Conservation (phyloP, 2,113 vertebrate genomes). For the Perca flavescens region DNA sequence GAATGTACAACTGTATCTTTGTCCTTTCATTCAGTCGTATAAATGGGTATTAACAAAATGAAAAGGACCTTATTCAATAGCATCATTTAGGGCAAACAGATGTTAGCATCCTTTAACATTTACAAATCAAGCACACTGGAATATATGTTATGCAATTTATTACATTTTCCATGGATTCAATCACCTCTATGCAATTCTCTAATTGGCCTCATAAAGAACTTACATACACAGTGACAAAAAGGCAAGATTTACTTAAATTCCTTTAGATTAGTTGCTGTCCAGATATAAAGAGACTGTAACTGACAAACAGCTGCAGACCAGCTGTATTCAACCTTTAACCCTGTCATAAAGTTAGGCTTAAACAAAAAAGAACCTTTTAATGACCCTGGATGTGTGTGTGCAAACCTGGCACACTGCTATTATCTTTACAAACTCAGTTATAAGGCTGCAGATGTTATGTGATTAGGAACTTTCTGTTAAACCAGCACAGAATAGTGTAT, state of each 20-base stretch:
- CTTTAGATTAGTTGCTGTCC: slow-evolving; percentile 29
- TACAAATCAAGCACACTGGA: neutral
- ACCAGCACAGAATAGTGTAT: slow-evolving; percentile 62
- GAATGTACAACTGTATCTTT: neutral
- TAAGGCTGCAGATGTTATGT: slow-evolving; percentile 62
- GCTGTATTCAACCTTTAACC: slow-evolving; percentile 71
- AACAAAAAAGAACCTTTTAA: slow-evolving; percentile 67
- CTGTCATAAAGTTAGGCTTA: slow-evolving; percentile 56
- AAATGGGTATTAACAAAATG: neutral
- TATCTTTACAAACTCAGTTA: slow-evolving; percentile 48
- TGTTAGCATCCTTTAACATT: slow-evolving; percentile 16
- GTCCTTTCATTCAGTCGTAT: neutral
- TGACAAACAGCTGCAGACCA: slow-evolving; percentile 68
- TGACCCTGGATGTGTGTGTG: slow-evolving; percentile 50
- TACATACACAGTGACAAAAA: neutral
- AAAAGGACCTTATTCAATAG: neutral
- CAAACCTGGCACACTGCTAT: slow-evolving; percentile 41
- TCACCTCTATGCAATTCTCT: slow-evolving; percentile 17
- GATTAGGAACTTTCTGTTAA: slow-evolving; percentile 66
- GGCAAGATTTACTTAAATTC: slow-evolving; percentile 37
- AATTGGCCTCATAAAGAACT: slow-evolving; percentile 26
- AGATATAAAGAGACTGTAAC: slow-evolving; percentile 45
- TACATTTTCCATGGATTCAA: neutral
- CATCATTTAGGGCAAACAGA: slow-evolving; percentile 5
- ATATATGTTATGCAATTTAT: neutral